Base-by-base conservation (phyloP, 2,888 invertebrate species). In the Lasioglossum lativentre region DNA sequence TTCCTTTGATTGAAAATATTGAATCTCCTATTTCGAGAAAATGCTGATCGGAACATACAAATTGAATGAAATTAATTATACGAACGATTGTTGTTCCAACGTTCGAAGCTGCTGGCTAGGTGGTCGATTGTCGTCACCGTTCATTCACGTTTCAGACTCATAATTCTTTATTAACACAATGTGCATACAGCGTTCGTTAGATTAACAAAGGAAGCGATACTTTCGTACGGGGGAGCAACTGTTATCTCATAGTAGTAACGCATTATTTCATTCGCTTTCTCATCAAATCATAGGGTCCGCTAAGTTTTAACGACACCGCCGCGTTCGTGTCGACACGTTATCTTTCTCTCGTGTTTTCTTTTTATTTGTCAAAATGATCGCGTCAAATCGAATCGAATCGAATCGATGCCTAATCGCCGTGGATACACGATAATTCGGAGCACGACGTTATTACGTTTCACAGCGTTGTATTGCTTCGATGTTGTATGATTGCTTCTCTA, bases 141-240 rank as follows among this genome's bases (percentile, higher is more conserved):
- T 68, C 56, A 75, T 73, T 52, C 38, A 73, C 34, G 66, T 83
- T 90, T 89, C 85, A 85, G 86, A 90, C 81, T 89, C 83, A 88
- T 83, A 89, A 75, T 89, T 88, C 87, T 90, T 90, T 90, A 90
- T 90, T 90, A 90, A 90, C 89, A 89, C 89, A 87, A 87, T 90
- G 78, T 89, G 85, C 89, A 87, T 90, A 90, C 89, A 90, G 89
- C 85, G 81, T 88, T 89, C 72, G 80, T 87, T 89, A 90, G 79
- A 89, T 86, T 90, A 88, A 87, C 83, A 89, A 90, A 88, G 81
- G 88, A 82, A 82, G 72, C 80, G 78, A 84, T 90, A 85, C 80
- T 86, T 90, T 83, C 82, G 82, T 85, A 86, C 66, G 79, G 75
- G 80, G 83, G 52, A 78, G 80, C 75, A 52, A 82, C 82, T 82